A percentile compares a stretch with the other conserved stretches of the same genome.
Conservation (phyloP, 2,888 invertebrate species). For the Tethea ocularis region DNA sequence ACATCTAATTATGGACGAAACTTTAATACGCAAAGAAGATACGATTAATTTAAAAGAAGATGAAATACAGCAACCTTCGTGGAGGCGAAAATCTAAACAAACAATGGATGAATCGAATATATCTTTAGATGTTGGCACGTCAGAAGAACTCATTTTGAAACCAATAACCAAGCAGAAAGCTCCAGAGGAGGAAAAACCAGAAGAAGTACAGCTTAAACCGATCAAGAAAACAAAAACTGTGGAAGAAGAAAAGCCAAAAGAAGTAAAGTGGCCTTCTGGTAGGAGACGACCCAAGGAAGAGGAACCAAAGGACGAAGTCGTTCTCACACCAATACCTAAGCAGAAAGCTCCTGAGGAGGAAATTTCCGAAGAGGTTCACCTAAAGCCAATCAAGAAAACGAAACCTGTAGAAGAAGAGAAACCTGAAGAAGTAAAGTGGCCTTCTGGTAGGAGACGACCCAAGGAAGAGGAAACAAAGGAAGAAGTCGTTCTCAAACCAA, state of each 20-base stretch:
- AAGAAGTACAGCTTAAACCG: neutral
- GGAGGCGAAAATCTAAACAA: neutral
- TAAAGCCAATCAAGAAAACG: neutral
- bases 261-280: neutral
- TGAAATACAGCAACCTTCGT: neutral
- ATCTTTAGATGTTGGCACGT: neutral
- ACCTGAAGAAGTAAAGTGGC: neutral
- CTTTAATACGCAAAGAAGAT: slow-evolving; percentile 83
- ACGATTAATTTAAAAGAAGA: slow-evolving; percentile 77
- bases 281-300: neutral
- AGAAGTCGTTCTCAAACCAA: neutral
- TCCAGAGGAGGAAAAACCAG: neutral
- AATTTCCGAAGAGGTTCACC: neutral
- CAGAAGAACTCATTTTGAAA: neutral
- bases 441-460: neutral
- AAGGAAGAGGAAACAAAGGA: neutral
- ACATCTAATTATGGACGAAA: slow-evolving; percentile 77
- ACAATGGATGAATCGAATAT: neutral
- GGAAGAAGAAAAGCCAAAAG: neutral
- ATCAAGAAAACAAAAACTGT: neutral
- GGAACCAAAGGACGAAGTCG: neutral
- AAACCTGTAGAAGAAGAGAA: neutral
- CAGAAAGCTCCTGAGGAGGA: neutral
- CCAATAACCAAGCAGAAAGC: neutral
- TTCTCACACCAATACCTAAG: neutral